These are phyloP conservation scores for Xiphophorus maculatus DNA, from an alignment of 2,113 vertebrate species.

Conservation along the genomic window DNA sequence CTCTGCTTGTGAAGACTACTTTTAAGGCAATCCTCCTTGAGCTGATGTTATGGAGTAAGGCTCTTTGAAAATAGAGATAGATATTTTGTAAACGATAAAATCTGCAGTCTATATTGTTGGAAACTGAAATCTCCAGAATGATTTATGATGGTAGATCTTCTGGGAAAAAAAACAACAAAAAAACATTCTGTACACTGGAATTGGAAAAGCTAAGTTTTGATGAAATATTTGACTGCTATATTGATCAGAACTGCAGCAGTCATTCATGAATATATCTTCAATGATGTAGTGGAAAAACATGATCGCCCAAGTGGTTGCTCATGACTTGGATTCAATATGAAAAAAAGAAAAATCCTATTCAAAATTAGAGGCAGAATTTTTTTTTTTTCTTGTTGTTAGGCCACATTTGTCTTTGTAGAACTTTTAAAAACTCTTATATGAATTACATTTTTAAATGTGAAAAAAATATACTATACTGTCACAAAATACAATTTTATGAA, in stretches of 20 bases:
- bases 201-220: conserved; percentile 71
- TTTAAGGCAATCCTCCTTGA: conserved; percentile 7
- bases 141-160: conserved; percentile 65
- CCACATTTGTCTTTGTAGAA: too few species aligned
- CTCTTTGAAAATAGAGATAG: conserved; percentile 15
- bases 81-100: conserved; percentile 51
- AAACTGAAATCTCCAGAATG: conserved; percentile 58
- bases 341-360: conserved; percentile 36
- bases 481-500: too few species aligned
- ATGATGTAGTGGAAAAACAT: conserved; percentile 46
- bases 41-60: not conserved
- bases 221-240: conserved; percentile 70
- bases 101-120: conserved; percentile 26
- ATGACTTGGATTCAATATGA: conserved; percentile 43
- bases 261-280: conserved; percentile 56
- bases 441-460: too few species aligned
- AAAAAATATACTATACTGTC: too few species aligned
- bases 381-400: too few species aligned
- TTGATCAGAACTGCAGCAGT: conserved; percentile 61
- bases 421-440: too few species aligned
- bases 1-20: not conserved
- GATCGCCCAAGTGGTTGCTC: conserved; percentile 39
- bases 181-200: conserved; percentile 69
- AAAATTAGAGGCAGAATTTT: conserved; percentile 32
- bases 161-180: conserved; percentile 48